A percentile compares a stretch with the other conserved stretches of the same genome.
phyloP scores from a whole-genome alignment of 2,888 invertebrate genomes.

The Zele albiditarsus region DNA sequence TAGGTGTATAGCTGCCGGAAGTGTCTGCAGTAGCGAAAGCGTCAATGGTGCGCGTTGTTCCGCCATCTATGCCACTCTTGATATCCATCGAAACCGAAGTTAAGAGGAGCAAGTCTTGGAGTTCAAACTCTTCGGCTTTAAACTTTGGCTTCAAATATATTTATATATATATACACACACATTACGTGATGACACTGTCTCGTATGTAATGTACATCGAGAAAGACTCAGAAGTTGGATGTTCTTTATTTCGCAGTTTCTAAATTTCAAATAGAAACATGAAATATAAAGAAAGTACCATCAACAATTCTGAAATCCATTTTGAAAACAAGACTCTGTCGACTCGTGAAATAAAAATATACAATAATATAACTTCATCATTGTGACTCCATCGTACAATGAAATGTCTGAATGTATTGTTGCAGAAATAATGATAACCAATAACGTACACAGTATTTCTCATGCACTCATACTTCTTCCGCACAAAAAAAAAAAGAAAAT shows the following conservation, averaged over 20 bases:
- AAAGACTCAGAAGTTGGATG: not conserved
- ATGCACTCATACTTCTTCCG: too few species aligned
- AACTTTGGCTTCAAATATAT: not conserved
- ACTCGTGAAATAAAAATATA: too few species aligned
- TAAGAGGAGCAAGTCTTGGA: not conserved
- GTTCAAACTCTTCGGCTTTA: conserved; percentile 12
- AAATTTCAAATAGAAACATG: not conserved
- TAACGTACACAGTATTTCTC: too few species aligned
- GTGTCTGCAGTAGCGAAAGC: conserved; percentile 4
- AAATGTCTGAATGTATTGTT: too few species aligned
- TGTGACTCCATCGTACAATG: too few species aligned
- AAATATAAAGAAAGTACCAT: not conserved
- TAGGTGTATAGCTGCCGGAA: conserved; percentile 23
- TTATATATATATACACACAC: not conserved
- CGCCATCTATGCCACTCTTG: conserved; percentile 12
- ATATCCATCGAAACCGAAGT: conserved; percentile 9
- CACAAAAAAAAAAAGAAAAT: too few species aligned
- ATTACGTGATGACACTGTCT: not conserved
- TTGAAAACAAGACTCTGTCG: too few species aligned
- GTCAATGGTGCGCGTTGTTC: conserved; percentile 7
- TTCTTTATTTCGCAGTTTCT: not conserved
- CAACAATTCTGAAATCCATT: too few species aligned
- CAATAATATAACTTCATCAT: too few species aligned
- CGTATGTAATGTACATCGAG: not conserved
- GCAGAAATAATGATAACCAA: too few species aligned